Evolutionary conservation across 2,888 invertebrate species (phyloP).

Genomic region (Macropis europaea): DNA sequence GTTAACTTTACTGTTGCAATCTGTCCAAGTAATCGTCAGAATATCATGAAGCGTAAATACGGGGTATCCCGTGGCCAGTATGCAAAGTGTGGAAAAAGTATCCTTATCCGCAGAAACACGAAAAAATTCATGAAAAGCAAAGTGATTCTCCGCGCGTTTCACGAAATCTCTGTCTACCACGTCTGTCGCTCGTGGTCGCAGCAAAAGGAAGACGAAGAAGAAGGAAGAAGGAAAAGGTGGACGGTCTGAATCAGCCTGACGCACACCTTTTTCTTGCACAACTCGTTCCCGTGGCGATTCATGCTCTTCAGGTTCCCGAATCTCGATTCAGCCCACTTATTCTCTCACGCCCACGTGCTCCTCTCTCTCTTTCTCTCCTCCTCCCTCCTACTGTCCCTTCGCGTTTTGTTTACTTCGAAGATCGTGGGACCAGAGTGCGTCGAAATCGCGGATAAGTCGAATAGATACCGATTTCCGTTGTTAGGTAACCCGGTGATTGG

Average conservation of each 20-base stretch:
- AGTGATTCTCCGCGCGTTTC: too few relatives aligned
- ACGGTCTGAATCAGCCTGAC: conserved; percentile 1
- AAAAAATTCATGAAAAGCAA: too few relatives aligned
- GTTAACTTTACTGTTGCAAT: too few relatives aligned
- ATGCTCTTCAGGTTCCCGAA: not conserved
- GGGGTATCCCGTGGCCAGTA: too few relatives aligned
- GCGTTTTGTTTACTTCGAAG: conserved; percentile 6
- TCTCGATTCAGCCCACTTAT: not conserved
- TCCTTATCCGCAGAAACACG: too few relatives aligned
- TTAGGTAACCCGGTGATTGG: conserved; percentile 36
- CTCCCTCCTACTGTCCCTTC: conserved; percentile 10
- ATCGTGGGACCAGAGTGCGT: conserved; percentile 8
- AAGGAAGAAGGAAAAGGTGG: not conserved
- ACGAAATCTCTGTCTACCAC: too few relatives aligned
- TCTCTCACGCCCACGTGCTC: conserved; percentile 17
- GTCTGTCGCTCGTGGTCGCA: too few relatives aligned
- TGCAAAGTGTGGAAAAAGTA: too few relatives aligned
- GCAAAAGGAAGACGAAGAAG: not conserved
- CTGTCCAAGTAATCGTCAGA: too few relatives aligned
- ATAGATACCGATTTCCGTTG: conserved; percentile 39
- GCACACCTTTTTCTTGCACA: not conserved
- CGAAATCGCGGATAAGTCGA: conserved; percentile 15
- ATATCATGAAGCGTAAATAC: too few relatives aligned
- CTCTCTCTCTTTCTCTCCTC: not conserved
- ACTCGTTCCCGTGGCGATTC: conserved; percentile 9